A percentile compares a stretch with the other conserved stretches of the same genome.
These are phyloP conservation scores for Melieria picta DNA, from an alignment of 2,888 invertebrate species.

Conservation along the genomic window DNA sequence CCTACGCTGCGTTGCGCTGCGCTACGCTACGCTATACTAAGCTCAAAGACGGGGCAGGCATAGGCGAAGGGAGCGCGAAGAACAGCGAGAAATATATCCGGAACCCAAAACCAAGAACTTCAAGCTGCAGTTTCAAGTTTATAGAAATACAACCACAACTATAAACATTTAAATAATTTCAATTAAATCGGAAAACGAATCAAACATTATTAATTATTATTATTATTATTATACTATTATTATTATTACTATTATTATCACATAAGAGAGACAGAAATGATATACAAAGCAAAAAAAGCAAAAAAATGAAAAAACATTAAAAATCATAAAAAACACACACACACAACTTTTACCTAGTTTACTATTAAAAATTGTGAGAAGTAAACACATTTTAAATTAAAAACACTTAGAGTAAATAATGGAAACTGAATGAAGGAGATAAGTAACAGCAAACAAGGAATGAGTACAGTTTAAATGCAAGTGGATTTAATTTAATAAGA, in stretches of 20 bases:
- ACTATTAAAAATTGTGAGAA: conserved; percentile 38
- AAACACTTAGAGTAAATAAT: conserved; percentile 25
- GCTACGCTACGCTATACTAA: too few relatives aligned
- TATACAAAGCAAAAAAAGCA: conserved; percentile 23
- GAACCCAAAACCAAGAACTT: conserved; percentile 22
- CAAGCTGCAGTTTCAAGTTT: conserved; percentile 27
- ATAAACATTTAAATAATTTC: conserved; percentile 24
- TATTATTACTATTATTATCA: conserved; percentile 27
- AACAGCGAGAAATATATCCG: conserved; percentile 10
- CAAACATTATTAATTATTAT: conserved; percentile 30
- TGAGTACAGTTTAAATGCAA: conserved; percentile 31
- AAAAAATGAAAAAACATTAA: conserved; percentile 23
- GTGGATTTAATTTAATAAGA: conserved; percentile 42
- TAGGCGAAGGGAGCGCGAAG: conserved; percentile 2
- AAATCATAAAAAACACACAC: conserved; percentile 25
- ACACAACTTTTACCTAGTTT: conserved; percentile 41
- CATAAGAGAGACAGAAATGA: conserved; percentile 30
- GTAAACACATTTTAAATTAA: conserved; percentile 30
- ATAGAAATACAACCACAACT: conserved; percentile 16
- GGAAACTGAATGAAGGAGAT: conserved; percentile 15
- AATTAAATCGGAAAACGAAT: conserved; percentile 26
- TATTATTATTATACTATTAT: conserved; percentile 25
- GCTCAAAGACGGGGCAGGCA: not conserved
- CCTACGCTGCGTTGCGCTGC: too few relatives aligned
- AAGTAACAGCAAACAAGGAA: conserved; percentile 16